Base-by-base conservation (phyloP, 2,113 vertebrate species). In the Megaceryle maxima region DNA sequence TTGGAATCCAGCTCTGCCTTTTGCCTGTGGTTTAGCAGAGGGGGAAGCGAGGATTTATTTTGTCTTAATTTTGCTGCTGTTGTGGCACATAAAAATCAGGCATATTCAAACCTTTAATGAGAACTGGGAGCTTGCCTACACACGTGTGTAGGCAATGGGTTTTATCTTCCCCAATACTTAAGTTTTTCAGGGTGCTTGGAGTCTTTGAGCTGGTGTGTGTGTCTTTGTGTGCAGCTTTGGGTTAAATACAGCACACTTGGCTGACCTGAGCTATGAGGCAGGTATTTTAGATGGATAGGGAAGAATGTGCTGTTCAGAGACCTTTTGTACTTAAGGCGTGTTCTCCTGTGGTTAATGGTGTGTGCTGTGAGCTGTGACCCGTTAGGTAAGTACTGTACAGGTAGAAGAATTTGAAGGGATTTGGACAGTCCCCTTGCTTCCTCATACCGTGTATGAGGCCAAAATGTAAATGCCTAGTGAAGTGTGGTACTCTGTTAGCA, bases 291-390 rank as follows among this genome's bases (percentile, higher is more conserved):
- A 76, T 68, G 73, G 39, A 63, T 44, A 62, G 60, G 82, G 81
- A 85, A 88, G 57, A 88, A 87, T 64, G 51, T 68, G 16, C 57
- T 76, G 50, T 72, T 66, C 86, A 68, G 83, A 97, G 91, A 87
- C 78, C 66, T 72, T 78, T n/a, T 86, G 33, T 16, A 17, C 76
- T 53, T 37, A 10, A 77, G 53, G 10, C 43, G 60, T 37, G 64
- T 73, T 59, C 84, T 87, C 25, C 25, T 8, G 67, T 57, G 94
- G 59, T 77, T 64, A 76, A 55, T 76, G 83, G 59, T 75, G 13
- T 84, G 83, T 77, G 79, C 19, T 55, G 24, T 25, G 53, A 76
- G 87, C 79, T 37, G 29, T 50, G 92, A 66, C 66, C 53, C 11
- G 0, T 22, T 19, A 10, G 62, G 21, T 33, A 56, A 9, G 16